These are phyloP conservation scores for Psylliodes chrysocephalus DNA, from an alignment of 2,888 invertebrate genomes.

Conservation along the genomic window DNA sequence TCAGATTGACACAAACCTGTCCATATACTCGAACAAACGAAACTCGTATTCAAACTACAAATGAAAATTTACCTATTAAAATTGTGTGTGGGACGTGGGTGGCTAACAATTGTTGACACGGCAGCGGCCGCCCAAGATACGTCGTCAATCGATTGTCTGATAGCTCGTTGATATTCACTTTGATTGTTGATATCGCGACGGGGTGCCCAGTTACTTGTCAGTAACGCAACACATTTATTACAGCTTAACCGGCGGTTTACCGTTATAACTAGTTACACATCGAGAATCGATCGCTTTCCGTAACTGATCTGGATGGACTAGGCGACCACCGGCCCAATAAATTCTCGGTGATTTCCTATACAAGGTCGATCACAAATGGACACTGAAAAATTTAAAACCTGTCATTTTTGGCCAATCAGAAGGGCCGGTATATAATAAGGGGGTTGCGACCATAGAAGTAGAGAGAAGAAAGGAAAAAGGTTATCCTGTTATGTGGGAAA, in stretches of 20 bases:
- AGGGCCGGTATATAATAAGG: too few relatives aligned
- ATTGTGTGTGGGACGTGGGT: conserved; percentile 14
- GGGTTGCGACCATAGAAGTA: too few relatives aligned
- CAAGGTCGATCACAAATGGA: too few relatives aligned
- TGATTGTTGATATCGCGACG: conserved; percentile 53
- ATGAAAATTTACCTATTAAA: too few relatives aligned
- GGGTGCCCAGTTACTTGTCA: conserved; percentile 55
- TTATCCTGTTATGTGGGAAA: too few relatives aligned
- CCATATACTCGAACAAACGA: too few relatives aligned
- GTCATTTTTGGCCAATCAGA: too few relatives aligned
- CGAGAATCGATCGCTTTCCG: conserved; percentile 23
- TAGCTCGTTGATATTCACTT: conserved; percentile 44
- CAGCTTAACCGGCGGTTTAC: conserved; percentile 45
- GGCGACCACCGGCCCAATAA: not conserved
- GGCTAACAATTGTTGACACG: conserved; percentile 30
- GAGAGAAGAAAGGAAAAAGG: too few relatives aligned
- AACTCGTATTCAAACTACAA: too few relatives aligned
- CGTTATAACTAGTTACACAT: conserved; percentile 42
- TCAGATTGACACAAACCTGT: too few relatives aligned
- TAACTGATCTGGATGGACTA: conserved; percentile 1
- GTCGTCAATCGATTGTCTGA: conserved; percentile 45
- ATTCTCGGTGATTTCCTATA: too few relatives aligned
- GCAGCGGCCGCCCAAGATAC: conserved; percentile 33
- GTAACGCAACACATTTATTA: conserved; percentile 56
- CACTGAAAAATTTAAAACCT: too few relatives aligned